Percentiles rank a stretch among this genome's conserved stretches.
Evolutionary conservation across 2,888 invertebrate species (phyloP).

Genomic region (Sarcophaga caerulescens): DNA sequence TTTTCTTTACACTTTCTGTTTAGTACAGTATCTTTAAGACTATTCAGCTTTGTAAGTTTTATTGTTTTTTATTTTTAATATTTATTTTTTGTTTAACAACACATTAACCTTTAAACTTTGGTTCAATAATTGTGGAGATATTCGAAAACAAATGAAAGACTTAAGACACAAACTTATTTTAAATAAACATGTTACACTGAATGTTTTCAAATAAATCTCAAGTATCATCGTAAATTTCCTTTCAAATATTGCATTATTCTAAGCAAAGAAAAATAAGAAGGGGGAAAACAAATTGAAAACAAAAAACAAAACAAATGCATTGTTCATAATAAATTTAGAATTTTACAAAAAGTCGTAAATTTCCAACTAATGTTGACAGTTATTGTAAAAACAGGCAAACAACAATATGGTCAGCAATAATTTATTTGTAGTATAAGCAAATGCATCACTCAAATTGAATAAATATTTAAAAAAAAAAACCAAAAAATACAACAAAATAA

Average conservation of each 20-base stretch:
- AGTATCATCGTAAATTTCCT: neutral
- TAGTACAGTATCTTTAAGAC: no score
- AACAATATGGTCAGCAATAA: conserved; percentile 5
- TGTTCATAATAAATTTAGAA: conserved; percentile 29
- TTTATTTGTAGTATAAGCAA: neutral
- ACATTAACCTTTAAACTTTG: neutral
- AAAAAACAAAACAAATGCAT: neutral
- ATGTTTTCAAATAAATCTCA: neutral
- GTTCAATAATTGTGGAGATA: neutral
- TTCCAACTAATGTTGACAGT: conserved; percentile 6
- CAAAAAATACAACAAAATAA: neutral
- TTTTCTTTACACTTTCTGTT: no score
- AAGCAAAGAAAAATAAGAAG: neutral
- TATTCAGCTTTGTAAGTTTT: neutral
- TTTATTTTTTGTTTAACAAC: neutral
- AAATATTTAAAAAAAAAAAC: neutral
- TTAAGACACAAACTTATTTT: conserved; percentile 46
- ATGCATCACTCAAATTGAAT: neutral
- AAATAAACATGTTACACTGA: neutral
- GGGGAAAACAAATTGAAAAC: no score
- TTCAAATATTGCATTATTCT: neutral
- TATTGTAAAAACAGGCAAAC: neutral
- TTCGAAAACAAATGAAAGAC: conserved; percentile 23
- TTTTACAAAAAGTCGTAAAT: conserved; percentile 58
- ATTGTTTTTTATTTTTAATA: neutral